phyloP scores from a whole-genome alignment of 1,140 invertebrate genomes.

The Drosophila subobscura region DNA sequence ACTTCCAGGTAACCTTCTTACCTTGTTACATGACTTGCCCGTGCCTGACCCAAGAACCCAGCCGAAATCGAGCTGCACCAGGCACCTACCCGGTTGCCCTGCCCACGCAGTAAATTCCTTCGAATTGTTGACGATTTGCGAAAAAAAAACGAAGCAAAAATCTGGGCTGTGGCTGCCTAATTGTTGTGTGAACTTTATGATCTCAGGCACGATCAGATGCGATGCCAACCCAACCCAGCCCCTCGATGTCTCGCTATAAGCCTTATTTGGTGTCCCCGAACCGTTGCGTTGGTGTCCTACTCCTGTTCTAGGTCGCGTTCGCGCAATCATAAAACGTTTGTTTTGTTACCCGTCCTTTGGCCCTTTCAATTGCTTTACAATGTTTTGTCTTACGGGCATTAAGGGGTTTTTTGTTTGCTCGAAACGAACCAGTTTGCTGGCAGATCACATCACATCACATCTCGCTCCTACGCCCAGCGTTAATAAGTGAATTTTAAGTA shows the following conservation, averaged over 20 bases:
- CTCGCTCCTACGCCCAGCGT: slow-evolving; percentile 20
- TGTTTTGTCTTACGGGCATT: slow-evolving; percentile 68
- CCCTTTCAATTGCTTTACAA: slow-evolving; percentile 72
- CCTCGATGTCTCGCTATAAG: slow-evolving; percentile 5
- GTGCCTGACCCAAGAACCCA: slow-evolving; percentile 19
- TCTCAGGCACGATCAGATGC: slow-evolving; percentile 16
- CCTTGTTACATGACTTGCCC: slow-evolving; percentile 67
- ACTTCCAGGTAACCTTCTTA: slow-evolving; percentile 70
- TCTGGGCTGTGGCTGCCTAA: slow-evolving; percentile 66
- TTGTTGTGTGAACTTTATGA: slow-evolving; percentile 75
- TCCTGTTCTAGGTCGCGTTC: slow-evolving; percentile 42
- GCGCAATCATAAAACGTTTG: slow-evolving; percentile 57
- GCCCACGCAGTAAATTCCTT: slow-evolving; percentile 46
- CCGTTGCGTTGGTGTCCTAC: slow-evolving; percentile 18
- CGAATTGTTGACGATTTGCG: slow-evolving; percentile 66
- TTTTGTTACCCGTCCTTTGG: slow-evolving; percentile 43
- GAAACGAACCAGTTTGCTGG: slow-evolving; percentile 38
- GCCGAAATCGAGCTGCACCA: slow-evolving; percentile 15
- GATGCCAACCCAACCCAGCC: slow-evolving; percentile 31
- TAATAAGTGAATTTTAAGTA: slow-evolving; percentile 74
- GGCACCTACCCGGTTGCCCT: slow-evolving; percentile 44
- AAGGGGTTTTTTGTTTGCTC: slow-evolving; percentile 77
- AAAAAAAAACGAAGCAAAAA: slow-evolving; percentile 57
- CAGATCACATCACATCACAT: slow-evolving; percentile 1
- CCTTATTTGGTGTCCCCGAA: slow-evolving; percentile 68